Evolutionary conservation across 2,888 invertebrate species (phyloP).

Genomic region (Coelinius sp.): DNA sequence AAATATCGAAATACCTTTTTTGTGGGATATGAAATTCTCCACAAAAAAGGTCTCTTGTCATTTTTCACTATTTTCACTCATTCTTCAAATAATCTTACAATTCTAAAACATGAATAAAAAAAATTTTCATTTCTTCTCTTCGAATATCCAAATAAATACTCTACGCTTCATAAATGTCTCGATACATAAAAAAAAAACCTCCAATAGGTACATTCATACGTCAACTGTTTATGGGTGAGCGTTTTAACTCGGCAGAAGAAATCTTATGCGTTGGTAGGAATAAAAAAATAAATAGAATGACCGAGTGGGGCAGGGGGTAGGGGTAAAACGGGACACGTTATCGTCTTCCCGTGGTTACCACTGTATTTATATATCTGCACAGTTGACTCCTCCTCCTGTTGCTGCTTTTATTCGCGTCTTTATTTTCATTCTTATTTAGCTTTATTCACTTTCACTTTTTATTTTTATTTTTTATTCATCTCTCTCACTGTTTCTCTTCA

Average conservation of each 20-base stretch:
- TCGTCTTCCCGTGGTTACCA: slow-evolving; percentile 14
- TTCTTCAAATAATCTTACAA: no score
- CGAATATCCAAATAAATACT: no score
- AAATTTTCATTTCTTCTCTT: no score
- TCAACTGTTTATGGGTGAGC: not conserved
- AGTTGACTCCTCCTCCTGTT: slow-evolving; percentile 28
- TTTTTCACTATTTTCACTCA: no score
- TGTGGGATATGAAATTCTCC: no score
- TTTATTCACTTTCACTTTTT: slow-evolving; percentile 48
- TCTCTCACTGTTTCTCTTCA: slow-evolving; percentile 42
- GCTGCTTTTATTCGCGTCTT: slow-evolving; percentile 41
- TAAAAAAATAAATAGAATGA: not conserved
- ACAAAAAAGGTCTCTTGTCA: no score
- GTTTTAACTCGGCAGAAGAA: not conserved
- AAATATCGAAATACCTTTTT: no score
- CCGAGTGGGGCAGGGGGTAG: not conserved
- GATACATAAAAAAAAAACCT: no score
- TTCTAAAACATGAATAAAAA: no score
- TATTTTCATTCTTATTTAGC: slow-evolving; percentile 23
- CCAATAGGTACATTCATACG: not conserved
- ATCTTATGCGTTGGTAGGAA: not conserved
- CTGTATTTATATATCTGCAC: slow-evolving; percentile 1
- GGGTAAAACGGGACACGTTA: slow-evolving; percentile 23
- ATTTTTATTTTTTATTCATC: slow-evolving; percentile 61
- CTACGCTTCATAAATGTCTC: no score